Evolutionary conservation across 2,113 vertebrate genomes (phyloP), one percentile per base, ranked within the genome.

Genomic region (Lampris incognitus): DNA sequence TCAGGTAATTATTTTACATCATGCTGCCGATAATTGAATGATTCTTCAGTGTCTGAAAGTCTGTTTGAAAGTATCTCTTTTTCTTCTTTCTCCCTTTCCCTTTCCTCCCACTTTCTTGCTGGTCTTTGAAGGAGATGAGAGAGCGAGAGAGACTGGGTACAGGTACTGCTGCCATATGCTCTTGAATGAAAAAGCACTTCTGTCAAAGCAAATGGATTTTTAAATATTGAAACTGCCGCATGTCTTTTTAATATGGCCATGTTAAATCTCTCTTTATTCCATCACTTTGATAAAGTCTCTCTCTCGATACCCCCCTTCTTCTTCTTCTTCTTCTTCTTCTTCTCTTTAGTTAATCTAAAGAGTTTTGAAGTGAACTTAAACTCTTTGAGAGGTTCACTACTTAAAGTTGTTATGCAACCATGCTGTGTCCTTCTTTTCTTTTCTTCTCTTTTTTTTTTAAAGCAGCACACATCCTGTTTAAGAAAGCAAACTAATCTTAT

Each of bases 11-110:
- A 97, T 98, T 98, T 97, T 96, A 97, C 95, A 97, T 98, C 98
- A 97, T 95, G 96, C 95, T 94, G 95, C 95, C 95, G 96, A 97
- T 98, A 98, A 97, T 97, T 97, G 97, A 98, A 98, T 96, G 95
- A 97, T 98, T 98, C 95, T 95, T 97, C 97, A 96, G 89, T 91
- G 90, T 91, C 90, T 90, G 76, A 87, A 84, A 85, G 90, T 93
- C 91, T 93, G 92, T 90, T 93, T 93, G 90, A 92, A 92, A 91
- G 83, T 80, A 72, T 83, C 83, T 83, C 71, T 82, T 80, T 65
- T 85, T 82, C 59, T 79, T 80, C 66, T 44, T 46, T 8, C 40
- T 42, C 50, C 9, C 40, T 57, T 38, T 54, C 58, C 11, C 66
- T 58, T 74, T 55, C 56, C n/a, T 44, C 66, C 62, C 55, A 59